Evolutionary conservation across 2,113 vertebrate species (phyloP).

Genomic region (Mesitornis unicolor): DNA sequence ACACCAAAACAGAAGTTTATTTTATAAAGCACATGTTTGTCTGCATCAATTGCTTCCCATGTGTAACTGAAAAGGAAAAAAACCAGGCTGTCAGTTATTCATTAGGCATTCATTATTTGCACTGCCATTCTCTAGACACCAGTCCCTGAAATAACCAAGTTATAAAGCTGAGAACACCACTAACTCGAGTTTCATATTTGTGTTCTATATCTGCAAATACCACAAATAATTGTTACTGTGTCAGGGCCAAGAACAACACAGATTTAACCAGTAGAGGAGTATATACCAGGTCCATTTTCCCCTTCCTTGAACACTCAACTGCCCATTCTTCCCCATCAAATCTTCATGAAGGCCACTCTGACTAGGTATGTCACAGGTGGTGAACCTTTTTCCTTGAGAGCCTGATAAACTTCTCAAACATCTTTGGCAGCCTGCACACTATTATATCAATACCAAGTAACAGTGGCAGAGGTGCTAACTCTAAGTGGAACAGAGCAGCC

Average conservation of each 20-base stretch:
- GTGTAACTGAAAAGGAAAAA: slow-evolving; percentile 79
- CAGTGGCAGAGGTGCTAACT: background rate
- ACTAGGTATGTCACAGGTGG: background rate
- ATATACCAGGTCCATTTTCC: accelerated
- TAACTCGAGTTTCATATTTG: accelerated
- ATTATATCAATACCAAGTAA: background rate
- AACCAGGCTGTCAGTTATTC: background rate
- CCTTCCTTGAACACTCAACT: background rate
- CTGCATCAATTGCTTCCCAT: slow-evolving; percentile 87
- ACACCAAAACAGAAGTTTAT: slow-evolving; percentile 78
- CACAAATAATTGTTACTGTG: background rate
- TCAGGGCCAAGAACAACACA: background rate
- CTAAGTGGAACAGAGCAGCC: background rate
- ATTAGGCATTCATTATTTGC: background rate
- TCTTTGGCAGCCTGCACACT: background rate
- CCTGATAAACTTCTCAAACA: background rate
- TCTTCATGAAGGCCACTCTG: background rate
- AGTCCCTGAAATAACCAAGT: background rate
- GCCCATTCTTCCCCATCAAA: background rate
- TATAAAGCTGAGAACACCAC: background rate
- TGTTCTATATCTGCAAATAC: background rate
- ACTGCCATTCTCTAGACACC: background rate
- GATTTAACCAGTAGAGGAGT: background rate
- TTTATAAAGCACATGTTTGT: slow-evolving; percentile 79
- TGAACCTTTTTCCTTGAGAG: background rate